These are phyloP conservation scores for Aix galericulata DNA, from an alignment of 2,113 vertebrate genomes.

Conservation along the genomic window DNA sequence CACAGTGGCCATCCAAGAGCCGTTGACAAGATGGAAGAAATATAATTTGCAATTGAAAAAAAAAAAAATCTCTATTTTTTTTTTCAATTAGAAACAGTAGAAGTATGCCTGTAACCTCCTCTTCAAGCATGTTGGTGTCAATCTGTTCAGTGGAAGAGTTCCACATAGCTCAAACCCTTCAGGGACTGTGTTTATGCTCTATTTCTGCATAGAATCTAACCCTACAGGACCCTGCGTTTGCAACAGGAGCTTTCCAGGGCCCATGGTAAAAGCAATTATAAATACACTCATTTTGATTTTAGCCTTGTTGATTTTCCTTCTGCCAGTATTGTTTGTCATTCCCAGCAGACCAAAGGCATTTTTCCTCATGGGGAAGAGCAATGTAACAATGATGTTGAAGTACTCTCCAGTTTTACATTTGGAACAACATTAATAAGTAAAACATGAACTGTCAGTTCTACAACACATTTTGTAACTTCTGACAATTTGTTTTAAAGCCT, in stretches of 20 bases:
- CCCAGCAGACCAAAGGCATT: not conserved
- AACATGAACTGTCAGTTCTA: not conserved
- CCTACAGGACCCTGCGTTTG: not conserved
- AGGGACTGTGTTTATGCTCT: not conserved
- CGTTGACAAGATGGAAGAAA: not conserved
- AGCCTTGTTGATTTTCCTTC: not conserved
- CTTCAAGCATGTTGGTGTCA: not conserved
- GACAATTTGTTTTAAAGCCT: not conserved
- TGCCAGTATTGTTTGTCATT: conserved; percentile 51
- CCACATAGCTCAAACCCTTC: not conserved
- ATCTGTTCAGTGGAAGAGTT: not conserved
- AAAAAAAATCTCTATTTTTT: not conserved
- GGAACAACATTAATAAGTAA: not conserved
- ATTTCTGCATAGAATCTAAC: not conserved
- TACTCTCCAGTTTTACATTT: not conserved
- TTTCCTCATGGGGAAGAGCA: not conserved
- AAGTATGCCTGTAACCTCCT: not conserved
- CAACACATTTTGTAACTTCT: not conserved
- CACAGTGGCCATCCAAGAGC: not conserved
- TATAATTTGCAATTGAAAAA: conserved; percentile 26
- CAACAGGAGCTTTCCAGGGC: not conserved
- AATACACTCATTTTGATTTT: not conserved
- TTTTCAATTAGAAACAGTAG: not conserved
- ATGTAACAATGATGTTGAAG: not conserved
- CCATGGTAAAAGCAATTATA: not conserved